Conservation (phyloP, 2,888 invertebrate genomes). For the Clanis bilineata region DNA sequence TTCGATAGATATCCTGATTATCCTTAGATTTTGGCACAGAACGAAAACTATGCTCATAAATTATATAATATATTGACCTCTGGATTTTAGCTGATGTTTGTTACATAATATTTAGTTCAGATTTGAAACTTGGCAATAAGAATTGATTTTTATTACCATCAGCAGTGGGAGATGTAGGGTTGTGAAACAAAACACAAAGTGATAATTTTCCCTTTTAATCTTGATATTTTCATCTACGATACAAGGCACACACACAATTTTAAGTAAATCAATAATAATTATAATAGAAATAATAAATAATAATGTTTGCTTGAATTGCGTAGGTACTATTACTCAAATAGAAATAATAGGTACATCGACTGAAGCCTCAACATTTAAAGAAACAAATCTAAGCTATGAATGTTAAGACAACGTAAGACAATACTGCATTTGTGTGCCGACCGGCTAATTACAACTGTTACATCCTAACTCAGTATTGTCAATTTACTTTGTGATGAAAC, state of each 20-base stretch:
- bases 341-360: constrained; percentile 51
- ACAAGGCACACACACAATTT: constrained; percentile 88
- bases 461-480: constrained; percentile 46
- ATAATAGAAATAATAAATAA: constrained; percentile 76
- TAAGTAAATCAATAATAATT: constrained; percentile 76
- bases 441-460: constrained; percentile 22
- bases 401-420: constrained; percentile 30
- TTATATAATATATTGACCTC: background rate
- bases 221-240: constrained; percentile 85
- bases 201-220: constrained; percentile 83
- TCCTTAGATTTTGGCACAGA: background rate
- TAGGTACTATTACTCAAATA: constrained; percentile 53
- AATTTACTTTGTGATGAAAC: constrained; percentile 21
- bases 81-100: background rate
- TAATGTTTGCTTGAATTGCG: constrained; percentile 69
- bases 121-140: background rate
- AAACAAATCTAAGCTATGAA: constrained; percentile 50
- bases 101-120: background rate
- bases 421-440: constrained; percentile 39
- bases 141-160: background rate
- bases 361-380: constrained; percentile 57
- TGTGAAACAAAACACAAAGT: constrained; percentile 58
- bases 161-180: constrained; percentile 4
- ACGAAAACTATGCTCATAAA: background rate
- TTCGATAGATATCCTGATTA: too few relatives aligned